Conservation (phyloP, 1,140 invertebrate species). For the Aphelenchoides avenae region DNA sequence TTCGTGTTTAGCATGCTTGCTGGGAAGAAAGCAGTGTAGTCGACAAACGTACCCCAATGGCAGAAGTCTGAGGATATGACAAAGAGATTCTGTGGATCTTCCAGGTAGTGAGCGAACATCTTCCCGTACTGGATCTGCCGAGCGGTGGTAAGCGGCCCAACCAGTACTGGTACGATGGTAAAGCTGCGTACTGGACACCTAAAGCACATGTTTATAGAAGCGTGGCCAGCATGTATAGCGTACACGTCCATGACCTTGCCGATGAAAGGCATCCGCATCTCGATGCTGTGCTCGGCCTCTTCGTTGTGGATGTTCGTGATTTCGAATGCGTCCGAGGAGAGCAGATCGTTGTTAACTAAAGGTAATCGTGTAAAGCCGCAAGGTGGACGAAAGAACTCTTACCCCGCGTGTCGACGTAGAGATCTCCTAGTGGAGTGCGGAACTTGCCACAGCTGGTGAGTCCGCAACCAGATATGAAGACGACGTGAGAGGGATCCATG, state of each 20-base stretch:
- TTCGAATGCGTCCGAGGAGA: constrained; percentile 73
- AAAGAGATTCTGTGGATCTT: constrained; percentile 78
- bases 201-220: no score
- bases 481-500: constrained; percentile 93
- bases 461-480: constrained; percentile 83
- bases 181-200: constrained; percentile 67
- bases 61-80: constrained; percentile 98
- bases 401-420: constrained; percentile 74
- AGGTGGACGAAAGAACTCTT: no score
- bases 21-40: no score
- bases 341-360: constrained; percentile 67
- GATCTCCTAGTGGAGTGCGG: constrained; percentile 88
- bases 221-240: constrained; percentile 38
- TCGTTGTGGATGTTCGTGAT: constrained; percentile 70
- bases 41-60: constrained; percentile 86
- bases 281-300: constrained; percentile 73
- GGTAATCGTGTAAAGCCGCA: no score
- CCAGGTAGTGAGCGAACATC: constrained; percentile 82
- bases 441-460: constrained; percentile 83
- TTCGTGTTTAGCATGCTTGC: no score
- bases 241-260: constrained; percentile 93
- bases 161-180: constrained; percentile 90
- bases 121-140: constrained; percentile 83
- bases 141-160: constrained; percentile 84
- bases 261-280: constrained; percentile 97